Evolutionary conservation across 2,113 vertebrate species (phyloP), one percentile per base, ranked within the genome.

Genomic region (Chloropsis hardwickii): DNA sequence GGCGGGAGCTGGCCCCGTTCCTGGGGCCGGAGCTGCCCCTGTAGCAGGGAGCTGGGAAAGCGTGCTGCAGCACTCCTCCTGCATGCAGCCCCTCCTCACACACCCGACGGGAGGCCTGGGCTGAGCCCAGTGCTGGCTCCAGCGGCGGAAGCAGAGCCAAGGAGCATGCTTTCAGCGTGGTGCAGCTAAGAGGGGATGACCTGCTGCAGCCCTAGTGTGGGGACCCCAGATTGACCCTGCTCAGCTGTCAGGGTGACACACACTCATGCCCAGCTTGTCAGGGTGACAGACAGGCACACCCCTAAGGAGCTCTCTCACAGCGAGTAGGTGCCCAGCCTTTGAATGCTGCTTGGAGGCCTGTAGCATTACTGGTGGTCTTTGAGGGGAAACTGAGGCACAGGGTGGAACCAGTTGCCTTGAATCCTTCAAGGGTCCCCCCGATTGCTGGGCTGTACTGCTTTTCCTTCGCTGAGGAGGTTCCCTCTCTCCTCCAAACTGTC

Each of bases 201-300:
- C 50, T 5, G 2, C 86, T 53, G 58, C 54, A 53, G 62, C n/a
- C 57, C 31, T 7, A 1, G 11, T 8, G 40, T 11, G 44, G 51
- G 33, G 51, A 29, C 37, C 35, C 11, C 11, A 19, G 24, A 27
- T 24, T 37, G 4, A 14, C 48, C 17, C 37, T 3, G 0, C 66
- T 72, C 16, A 9, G 33, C 60, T 33, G 11, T 47, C 24, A 27
- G 61, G 79, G 42, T 35, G 33, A 15, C 19, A 14, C 27, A 17
- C 20, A 4, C 9, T 56, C 20, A 0, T 35, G 16, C 35, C 33
- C 44, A 21, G 37, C 44, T 91, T 35, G 2, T 71, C 48, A 3
- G 1, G 2, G 20, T 28, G 64, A 18, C 0, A 0, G 28, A 35
- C 7, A 7, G 54, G n/a, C 60, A 40, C 35, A 18, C 3, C 9